These are phyloP conservation scores for Saguinus midas DNA, from an alignment of 2,113 vertebrate species.

Conservation along the genomic window DNA sequence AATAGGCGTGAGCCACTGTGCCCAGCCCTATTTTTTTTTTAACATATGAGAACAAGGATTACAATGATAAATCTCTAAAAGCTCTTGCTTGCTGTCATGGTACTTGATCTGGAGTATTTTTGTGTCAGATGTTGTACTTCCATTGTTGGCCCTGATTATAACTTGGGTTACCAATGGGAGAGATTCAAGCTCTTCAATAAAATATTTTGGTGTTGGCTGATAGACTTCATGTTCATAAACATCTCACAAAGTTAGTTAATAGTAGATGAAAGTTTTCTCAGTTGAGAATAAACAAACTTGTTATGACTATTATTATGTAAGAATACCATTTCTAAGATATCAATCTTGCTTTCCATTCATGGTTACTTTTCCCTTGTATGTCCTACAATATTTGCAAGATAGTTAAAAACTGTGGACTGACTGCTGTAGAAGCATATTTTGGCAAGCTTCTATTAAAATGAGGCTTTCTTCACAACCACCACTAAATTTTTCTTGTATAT, in stretches of 20 bases:
- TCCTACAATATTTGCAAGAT: neutral
- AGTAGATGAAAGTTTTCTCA: neutral
- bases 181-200: slow-evolving; percentile 29
- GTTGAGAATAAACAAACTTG: slow-evolving; percentile 13
- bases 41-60: neutral
- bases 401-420: neutral
- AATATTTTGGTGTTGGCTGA: neutral
- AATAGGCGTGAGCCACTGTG: too few species aligned
- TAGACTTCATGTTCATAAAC: neutral
- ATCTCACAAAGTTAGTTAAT: slow-evolving; percentile 3
- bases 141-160: neutral
- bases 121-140: neutral
- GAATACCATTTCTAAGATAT: neutral
- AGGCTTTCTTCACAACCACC: neutral
- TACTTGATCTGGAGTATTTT: neutral
- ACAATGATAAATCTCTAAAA: neutral
- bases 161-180: neutral
- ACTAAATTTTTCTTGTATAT: neutral
- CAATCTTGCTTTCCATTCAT: slow-evolving; percentile 21
- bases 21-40: neutral
- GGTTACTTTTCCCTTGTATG: neutral
- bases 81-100: neutral
- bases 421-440: neutral
- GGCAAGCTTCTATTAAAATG: neutral
- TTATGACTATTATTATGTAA: neutral